Evolutionary conservation across 2,113 vertebrate genomes (phyloP).

Genomic region (Mirza zaza): DNA sequence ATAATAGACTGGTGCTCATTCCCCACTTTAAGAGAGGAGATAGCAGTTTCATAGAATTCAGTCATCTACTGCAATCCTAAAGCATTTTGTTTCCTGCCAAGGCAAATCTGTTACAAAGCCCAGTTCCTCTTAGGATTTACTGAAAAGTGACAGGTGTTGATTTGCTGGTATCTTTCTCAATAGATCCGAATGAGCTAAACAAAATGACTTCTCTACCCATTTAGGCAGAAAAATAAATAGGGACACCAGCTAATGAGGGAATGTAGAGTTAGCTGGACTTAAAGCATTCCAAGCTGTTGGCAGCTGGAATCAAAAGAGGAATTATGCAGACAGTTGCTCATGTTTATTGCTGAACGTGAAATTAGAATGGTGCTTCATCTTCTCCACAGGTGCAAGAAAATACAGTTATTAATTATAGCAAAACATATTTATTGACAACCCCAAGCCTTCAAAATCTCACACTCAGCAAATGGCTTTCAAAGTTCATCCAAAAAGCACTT

Average conservation of each 20-base stretch:
- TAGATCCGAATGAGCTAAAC: constrained; percentile 70
- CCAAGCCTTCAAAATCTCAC: constrained; percentile 69
- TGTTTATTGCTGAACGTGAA: constrained; percentile 77
- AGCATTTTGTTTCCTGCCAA: constrained; percentile 70
- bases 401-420: constrained; percentile 79
- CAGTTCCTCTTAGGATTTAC: constrained; percentile 71
- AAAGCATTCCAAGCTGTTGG: constrained; percentile 69
- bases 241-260: constrained; percentile 64
- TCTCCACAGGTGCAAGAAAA: constrained; percentile 77
- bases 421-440: constrained; percentile 78
- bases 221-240: constrained; percentile 70
- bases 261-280: constrained; percentile 43
- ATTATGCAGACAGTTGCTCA: constrained; percentile 72
- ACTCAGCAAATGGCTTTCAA: constrained; percentile 77
- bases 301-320: constrained; percentile 77
- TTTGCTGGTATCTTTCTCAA: constrained; percentile 74
- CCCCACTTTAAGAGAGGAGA: constrained; percentile 76
- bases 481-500: constrained; percentile 75
- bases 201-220: constrained; percentile 73
- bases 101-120: constrained; percentile 76
- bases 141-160: constrained; percentile 77
- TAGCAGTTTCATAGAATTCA: constrained; percentile 77
- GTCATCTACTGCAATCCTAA: constrained; percentile 75
- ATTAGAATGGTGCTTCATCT: constrained; percentile 75
- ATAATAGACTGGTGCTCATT: constrained; percentile 74